A percentile compares a stretch with the other conserved stretches of the same genome.
phyloP scores from a whole-genome alignment of 1,140 invertebrate genomes.

The Drosophila neocordata region DNA sequence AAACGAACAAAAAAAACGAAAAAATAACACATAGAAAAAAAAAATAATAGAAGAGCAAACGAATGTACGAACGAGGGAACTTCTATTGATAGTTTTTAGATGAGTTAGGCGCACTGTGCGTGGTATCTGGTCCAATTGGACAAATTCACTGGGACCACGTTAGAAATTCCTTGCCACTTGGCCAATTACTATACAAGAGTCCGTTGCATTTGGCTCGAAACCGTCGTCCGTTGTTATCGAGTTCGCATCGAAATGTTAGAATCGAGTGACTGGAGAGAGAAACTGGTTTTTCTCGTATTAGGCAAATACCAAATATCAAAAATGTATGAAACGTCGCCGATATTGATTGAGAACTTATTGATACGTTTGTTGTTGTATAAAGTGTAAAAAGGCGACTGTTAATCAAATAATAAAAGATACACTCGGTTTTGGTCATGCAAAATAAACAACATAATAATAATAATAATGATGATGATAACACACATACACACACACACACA shows the following conservation, averaged over 20 bases:
- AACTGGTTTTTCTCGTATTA: conserved; percentile 11
- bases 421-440: conserved; percentile 40
- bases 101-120: conserved; percentile 10
- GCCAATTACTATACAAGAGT: conserved; percentile 6
- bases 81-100: conserved; percentile 58
- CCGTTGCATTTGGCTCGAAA: conserved; percentile 1
- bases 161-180: conserved; percentile 10
- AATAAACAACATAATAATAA: conserved; percentile 30
- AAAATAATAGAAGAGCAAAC: neutral
- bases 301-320: neutral
- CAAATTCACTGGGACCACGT: neutral
- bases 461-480: conserved; percentile 41
- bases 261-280: neutral
- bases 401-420: conserved; percentile 44
- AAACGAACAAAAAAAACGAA: conserved; percentile 45
- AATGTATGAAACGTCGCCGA: neutral
- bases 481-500: conserved; percentile 48
- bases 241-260: neutral
- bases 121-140: conserved; percentile 1
- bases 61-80: conserved; percentile 19
- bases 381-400: neutral
- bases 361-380: neutral
- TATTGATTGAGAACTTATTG: conserved; percentile 7
- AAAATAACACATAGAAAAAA: neutral
- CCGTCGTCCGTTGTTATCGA: conserved; percentile 7